Evolutionary conservation across 2,113 vertebrate species (phyloP).

Genomic region (Salvator merianae): DNA sequence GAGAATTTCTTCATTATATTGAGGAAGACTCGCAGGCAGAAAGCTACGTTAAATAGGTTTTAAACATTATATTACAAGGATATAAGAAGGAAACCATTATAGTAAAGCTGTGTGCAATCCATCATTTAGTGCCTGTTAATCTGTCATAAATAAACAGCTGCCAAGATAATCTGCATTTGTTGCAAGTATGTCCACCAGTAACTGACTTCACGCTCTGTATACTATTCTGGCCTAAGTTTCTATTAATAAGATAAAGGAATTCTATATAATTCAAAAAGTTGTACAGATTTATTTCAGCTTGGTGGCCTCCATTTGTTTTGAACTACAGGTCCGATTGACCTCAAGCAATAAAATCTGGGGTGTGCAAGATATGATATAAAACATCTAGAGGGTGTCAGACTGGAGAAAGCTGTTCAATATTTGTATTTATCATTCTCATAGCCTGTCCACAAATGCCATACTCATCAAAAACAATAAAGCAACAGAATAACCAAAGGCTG

Average conservation of each 20-base stretch:
- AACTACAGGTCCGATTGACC: too few relatives aligned
- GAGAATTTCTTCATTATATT: neutral
- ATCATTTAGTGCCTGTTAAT: neutral
- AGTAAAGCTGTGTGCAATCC: neutral
- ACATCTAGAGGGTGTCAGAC: too few relatives aligned
- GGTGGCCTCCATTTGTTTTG: too few relatives aligned
- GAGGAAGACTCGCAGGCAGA: neutral
- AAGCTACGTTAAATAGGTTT: neutral
- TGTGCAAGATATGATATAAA: too few relatives aligned
- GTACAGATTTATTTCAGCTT: neutral
- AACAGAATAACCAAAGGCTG: too few relatives aligned
- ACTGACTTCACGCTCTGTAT: neutral
- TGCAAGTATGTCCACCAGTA: neutral
- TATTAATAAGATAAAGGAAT: neutral
- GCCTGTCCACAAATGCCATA: too few relatives aligned
- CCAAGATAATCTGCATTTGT: neutral
- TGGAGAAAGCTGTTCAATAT: too few relatives aligned
- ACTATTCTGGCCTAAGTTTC: neutral
- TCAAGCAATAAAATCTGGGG: too few relatives aligned
- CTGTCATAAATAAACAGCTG: neutral
- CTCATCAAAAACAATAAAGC: too few relatives aligned
- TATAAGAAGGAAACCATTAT: neutral
- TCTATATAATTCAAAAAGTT: neutral
- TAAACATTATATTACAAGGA: neutral
- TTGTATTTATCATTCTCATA: too few relatives aligned